Percentiles rank a stretch among this genome's conserved stretches.
Evolutionary conservation across 2,113 vertebrate species (phyloP).

Genomic region (Nibea albiflora): DNA sequence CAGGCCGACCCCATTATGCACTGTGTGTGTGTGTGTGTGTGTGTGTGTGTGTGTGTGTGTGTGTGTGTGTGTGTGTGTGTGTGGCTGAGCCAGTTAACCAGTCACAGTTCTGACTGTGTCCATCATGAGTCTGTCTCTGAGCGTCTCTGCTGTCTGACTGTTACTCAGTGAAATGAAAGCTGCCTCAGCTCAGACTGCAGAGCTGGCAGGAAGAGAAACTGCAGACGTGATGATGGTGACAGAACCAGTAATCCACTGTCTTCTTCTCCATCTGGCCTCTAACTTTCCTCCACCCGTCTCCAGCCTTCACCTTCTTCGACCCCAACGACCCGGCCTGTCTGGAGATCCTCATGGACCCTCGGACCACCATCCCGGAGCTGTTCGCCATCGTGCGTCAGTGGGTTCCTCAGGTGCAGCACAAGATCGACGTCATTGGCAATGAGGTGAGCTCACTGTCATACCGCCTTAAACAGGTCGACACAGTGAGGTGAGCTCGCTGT

Average conservation of each 20-base stretch:
- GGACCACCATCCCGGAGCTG: constrained; percentile 89
- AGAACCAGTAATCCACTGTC: background rate
- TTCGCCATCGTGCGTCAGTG: constrained; percentile 94
- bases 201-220: constrained; percentile 26
- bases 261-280: background rate
- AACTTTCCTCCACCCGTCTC: background rate
- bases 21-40: constrained; percentile 7
- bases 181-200: constrained; percentile 32
- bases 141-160: too few relatives aligned
- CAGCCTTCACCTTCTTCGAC: constrained; percentile 96
- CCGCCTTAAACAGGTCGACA: background rate
- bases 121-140: too few relatives aligned
- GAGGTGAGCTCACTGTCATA: constrained; percentile 80
- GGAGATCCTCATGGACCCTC: constrained; percentile 90
- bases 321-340: constrained; percentile 92
- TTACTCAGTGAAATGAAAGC: constrained; percentile 48
- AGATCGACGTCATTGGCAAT: constrained; percentile 92
- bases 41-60: too few relatives aligned
- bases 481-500: too few relatives aligned
- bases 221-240: constrained; percentile 23
- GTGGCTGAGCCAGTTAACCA: too few relatives aligned
- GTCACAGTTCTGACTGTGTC: too few relatives aligned
- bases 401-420: constrained; percentile 96
- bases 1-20: constrained; percentile 18
- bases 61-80: too few relatives aligned